phyloP scores from a whole-genome alignment of 2,113 vertebrate genomes.

The Percina caprodes region DNA sequence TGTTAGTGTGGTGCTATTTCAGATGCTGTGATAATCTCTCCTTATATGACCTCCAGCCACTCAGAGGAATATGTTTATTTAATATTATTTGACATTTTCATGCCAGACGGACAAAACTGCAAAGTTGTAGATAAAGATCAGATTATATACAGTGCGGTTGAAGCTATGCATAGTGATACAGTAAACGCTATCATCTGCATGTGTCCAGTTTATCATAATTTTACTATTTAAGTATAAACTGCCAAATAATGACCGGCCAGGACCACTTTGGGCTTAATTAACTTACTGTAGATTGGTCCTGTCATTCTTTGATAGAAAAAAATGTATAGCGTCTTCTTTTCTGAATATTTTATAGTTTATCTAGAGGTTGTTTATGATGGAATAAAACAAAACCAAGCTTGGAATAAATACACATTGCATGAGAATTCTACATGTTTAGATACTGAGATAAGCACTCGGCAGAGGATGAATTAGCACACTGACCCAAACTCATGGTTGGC shows the following conservation, averaged over 20 bases:
- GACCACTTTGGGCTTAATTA: neutral
- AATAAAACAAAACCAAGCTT: neutral
- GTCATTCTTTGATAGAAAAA: neutral
- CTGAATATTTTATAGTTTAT: neutral
- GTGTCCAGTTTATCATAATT: neutral
- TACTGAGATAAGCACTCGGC: neutral
- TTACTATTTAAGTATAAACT: neutral
- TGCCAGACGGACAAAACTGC: conserved; percentile 33
- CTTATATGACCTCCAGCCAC: conserved; percentile 2
- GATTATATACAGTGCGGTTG: conserved; percentile 6
- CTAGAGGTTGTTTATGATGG: neutral
- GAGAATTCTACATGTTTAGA: conserved; percentile 5
- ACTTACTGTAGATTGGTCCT: neutral
- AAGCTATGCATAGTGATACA: neutral
- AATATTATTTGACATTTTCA: conserved; percentile 38
- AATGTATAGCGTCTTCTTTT: neutral
- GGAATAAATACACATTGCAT: neutral
- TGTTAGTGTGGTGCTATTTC: conserved; percentile 15
- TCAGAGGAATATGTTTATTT: conserved; percentile 22
- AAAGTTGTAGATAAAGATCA: conserved; percentile 7
- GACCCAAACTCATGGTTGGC: neutral
- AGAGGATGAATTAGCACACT: neutral
- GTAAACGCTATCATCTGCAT: neutral
- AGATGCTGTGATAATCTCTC: conserved; percentile 41
- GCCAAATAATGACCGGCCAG: neutral